Evolutionary conservation across 2,888 invertebrate genomes (phyloP).

Genomic region (Neocrepidodera transversa): DNA sequence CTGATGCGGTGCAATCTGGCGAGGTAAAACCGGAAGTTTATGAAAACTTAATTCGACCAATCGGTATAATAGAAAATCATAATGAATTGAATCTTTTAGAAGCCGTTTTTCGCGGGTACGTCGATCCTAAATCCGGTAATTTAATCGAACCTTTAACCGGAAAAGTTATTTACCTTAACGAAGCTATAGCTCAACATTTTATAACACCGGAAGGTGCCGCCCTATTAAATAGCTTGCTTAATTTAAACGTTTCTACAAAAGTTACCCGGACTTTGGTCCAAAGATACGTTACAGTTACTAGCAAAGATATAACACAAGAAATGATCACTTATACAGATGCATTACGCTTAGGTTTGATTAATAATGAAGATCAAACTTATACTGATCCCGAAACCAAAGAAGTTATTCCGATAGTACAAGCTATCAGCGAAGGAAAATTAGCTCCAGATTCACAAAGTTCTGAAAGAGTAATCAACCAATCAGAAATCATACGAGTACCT

Average conservation of each 20-base stretch:
- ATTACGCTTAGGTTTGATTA: slow-evolving; percentile 77
- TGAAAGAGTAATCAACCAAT: slow-evolving; percentile 46
- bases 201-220: slow-evolving; percentile 89
- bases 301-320: slow-evolving; percentile 66
- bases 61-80: slow-evolving; percentile 80
- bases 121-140: slow-evolving; percentile 89
- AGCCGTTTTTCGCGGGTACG: slow-evolving; percentile 83
- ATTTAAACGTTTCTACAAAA: slow-evolving; percentile 87
- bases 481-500: slow-evolving; percentile 30
- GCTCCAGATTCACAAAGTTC: slow-evolving; percentile 65
- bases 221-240: slow-evolving; percentile 81
- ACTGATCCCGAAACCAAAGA: slow-evolving; percentile 78
- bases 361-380: slow-evolving; percentile 78
- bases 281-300: slow-evolving; percentile 79
- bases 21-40: slow-evolving; percentile 84
- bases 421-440: slow-evolving; percentile 75
- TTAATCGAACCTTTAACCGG: slow-evolving; percentile 77
- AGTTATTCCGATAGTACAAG: slow-evolving; percentile 77
- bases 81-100: slow-evolving; percentile 84
- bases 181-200: slow-evolving; percentile 84
- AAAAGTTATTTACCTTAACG: slow-evolving; percentile 79
- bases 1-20: slow-evolving; percentile 80
- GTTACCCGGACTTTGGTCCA: slow-evolving; percentile 86
- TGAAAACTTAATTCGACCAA: slow-evolving; percentile 83
- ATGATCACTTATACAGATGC: slow-evolving; percentile 81